Conservation (phyloP, 2,888 invertebrate species). For the Hecatera dysodea region DNA sequence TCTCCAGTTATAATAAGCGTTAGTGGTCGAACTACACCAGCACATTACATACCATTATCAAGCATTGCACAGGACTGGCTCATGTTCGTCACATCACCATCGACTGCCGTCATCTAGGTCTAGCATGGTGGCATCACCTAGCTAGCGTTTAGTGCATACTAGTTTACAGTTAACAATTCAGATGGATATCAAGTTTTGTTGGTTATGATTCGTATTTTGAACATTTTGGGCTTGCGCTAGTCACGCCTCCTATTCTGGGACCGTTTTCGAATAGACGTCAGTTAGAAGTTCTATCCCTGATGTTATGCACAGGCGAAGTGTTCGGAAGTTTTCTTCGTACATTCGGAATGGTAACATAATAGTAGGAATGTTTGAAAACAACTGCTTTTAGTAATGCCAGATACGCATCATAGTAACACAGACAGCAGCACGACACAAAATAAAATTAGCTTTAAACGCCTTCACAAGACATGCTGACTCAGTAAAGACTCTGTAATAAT, state of each 20-base stretch:
- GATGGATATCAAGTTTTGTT: constrained; percentile 67
- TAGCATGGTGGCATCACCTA: constrained; percentile 89
- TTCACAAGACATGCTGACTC: constrained; percentile 79
- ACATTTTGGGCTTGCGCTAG: constrained; percentile 80
- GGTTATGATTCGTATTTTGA: constrained; percentile 75
- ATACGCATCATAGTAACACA: constrained; percentile 85
- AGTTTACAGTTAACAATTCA: constrained; percentile 72
- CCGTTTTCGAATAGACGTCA: constrained; percentile 79
- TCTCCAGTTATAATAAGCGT: constrained; percentile 60
- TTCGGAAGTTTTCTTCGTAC: constrained; percentile 48
- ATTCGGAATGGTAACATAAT: constrained; percentile 86
- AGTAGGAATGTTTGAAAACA: constrained; percentile 79
- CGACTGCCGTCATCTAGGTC: constrained; percentile 86
- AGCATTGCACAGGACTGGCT: constrained; percentile 89
- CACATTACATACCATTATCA: constrained; percentile 87
- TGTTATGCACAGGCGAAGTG: constrained; percentile 34
- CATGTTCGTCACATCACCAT: constrained; percentile 83
- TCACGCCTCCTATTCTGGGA: constrained; percentile 83
- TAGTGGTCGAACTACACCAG: constrained; percentile 79
- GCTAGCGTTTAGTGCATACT: constrained; percentile 87
- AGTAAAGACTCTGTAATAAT: constrained; percentile 58
- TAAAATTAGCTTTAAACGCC: constrained; percentile 82
- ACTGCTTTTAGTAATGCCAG: constrained; percentile 86
- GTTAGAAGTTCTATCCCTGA: constrained; percentile 32
- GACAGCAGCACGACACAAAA: constrained; percentile 82